Evolutionary conservation across 2,797 vertebrate genomes (phyloP), one percentile per base, ranked within the genome.

Genomic region (Hapalemur alaotrensis): DNA sequence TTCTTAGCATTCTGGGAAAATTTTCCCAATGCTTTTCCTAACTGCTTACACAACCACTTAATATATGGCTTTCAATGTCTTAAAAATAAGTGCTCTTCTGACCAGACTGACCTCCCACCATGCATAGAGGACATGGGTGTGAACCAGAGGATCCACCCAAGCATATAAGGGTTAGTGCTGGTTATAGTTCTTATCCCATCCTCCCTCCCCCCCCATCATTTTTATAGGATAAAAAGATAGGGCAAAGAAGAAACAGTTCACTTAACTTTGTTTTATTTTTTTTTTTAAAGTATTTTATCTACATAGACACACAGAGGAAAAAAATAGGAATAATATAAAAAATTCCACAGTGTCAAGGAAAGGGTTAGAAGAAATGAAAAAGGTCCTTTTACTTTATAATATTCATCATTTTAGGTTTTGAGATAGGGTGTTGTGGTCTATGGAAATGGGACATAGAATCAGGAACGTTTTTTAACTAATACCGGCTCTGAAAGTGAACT

Each of bases 61-160:
- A 96, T 97, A 97, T 83, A 61, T 95, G 65, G 91, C 90, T 97
- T 94, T 94, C 92, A 46, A 28, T 88, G 72, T 93, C 95, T 98
- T 96, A 96, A 89, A 80, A 81, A 73, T 95, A 92, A 96, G 70
- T 91, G 86, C 73, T 92, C 7, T 95, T 95, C 93, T 76, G 79
- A 89, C 80, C 96, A 32, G 57, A 5, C 1, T 94, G 97, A 83
- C 72, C 84, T 96, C 83, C 80, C 69, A 95, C 87, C 48, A 30
- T 63, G 93, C 63, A 46, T 18, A 0, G 38, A 95, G 67, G 54
- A 35, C 79, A 67, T 35, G 91, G 28, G 63, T 88, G 59, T 82
- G 38, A 95, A 87, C 38, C 67, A 87, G 70, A 63, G 41, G 3
- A 28, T 38, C 4, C 3, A 67, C n/a, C n/a, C 30, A 50, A 65